phyloP scores from a whole-genome alignment of 1,140 invertebrate species.

The Bombus balteatus region DNA sequence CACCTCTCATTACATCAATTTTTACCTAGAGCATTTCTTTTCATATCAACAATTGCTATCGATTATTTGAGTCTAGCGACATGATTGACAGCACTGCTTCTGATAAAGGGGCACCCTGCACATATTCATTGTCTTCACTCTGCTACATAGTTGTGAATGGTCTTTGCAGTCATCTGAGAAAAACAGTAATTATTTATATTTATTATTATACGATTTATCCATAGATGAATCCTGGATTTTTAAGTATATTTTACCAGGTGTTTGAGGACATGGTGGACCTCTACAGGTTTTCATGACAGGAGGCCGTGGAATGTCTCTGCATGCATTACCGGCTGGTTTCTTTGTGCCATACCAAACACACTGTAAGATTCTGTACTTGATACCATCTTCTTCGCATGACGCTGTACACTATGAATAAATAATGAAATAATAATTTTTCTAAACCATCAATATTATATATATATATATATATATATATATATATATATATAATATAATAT shows the following conservation, averaged over 20 bases:
- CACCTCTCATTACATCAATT: constrained; percentile 25
- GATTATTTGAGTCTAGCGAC: constrained; percentile 75
- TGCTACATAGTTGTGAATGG: constrained; percentile 90
- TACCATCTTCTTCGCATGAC: constrained; percentile 88
- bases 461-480: too few species aligned
- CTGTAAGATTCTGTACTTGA: constrained; percentile 92
- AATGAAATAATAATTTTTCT: constrained; percentile 10
- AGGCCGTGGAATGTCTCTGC: constrained; percentile 88
- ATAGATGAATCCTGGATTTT: not conserved
- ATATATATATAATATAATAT: not conserved
- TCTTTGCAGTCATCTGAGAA: constrained; percentile 89
- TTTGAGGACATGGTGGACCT: constrained; percentile 85
- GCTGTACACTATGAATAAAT: constrained; percentile 87
- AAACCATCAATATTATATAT: not conserved
- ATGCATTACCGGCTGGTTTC: constrained; percentile 91
- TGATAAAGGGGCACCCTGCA: constrained; percentile 91
- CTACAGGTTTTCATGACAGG: constrained; percentile 90
- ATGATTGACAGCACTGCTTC: constrained; percentile 92
- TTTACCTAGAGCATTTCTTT: constrained; percentile 9
- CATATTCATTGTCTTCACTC: constrained; percentile 92
- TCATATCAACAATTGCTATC: constrained; percentile 35
- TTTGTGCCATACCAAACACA: constrained; percentile 94
- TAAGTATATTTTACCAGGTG: constrained; percentile 72
- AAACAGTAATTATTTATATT: not conserved
- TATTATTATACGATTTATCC: not conserved